Evolutionary conservation across 2,113 vertebrate species (phyloP).

Genomic region (Cyrtonyx montezumae): DNA sequence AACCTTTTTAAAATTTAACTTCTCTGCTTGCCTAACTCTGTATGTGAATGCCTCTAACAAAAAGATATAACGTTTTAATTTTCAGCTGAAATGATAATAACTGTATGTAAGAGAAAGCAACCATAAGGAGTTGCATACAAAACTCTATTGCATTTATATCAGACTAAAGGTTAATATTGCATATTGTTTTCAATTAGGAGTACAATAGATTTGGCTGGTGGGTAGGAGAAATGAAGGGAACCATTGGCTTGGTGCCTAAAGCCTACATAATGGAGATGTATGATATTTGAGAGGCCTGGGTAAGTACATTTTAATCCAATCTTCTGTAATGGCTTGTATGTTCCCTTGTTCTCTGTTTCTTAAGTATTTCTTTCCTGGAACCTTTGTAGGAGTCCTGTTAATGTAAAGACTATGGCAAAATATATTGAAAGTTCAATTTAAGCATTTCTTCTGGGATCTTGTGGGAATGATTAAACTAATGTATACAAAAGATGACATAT

Average conservation of each 20-base stretch:
- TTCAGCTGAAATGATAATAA: constrained; percentile 72
- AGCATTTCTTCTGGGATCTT: constrained; percentile 53
- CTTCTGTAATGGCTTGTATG: constrained; percentile 84
- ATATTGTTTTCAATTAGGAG: constrained; percentile 90
- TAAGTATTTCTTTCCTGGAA: constrained; percentile 81
- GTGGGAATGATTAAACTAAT: constrained; percentile 60
- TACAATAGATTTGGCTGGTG: constrained; percentile 97
- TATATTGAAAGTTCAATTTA: constrained; percentile 69
- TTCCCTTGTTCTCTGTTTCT: constrained; percentile 81
- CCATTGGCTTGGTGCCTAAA: constrained; percentile 96
- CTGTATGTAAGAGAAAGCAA: constrained; percentile 75
- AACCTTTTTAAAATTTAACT: constrained; percentile 60
- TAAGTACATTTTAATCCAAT: constrained; percentile 91
- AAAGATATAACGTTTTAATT: constrained; percentile 73
- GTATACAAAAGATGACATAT: constrained; percentile 14
- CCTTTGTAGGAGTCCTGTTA: constrained; percentile 77
- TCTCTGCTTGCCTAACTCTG: constrained; percentile 58
- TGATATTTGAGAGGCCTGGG: constrained; percentile 84
- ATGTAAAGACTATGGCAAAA: constrained; percentile 70
- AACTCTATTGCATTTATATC: constrained; percentile 76
- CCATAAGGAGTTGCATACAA: constrained; percentile 77
- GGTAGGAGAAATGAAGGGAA: constrained; percentile 96
- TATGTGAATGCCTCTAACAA: constrained; percentile 65
- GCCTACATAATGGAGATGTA: constrained; percentile 95
- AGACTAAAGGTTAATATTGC: constrained; percentile 85